Evolutionary conservation across 1,140 invertebrate species (phyloP).

Genomic region (Drosophila orena): DNA sequence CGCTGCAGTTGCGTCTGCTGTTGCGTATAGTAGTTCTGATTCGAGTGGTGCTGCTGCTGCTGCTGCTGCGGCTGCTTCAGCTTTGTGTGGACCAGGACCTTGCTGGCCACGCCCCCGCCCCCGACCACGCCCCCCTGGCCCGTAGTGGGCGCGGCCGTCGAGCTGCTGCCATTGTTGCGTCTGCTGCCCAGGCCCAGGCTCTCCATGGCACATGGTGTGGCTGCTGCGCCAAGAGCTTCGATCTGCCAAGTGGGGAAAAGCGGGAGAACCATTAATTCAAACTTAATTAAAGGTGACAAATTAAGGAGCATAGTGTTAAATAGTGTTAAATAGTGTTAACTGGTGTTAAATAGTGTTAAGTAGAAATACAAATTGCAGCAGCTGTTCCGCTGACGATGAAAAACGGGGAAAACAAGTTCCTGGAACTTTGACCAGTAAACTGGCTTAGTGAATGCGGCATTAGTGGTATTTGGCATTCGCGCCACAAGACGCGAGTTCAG

Average conservation of each 20-base stretch:
- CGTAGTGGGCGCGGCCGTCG: slow-evolving; percentile 27
- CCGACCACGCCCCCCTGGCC: slow-evolving; percentile 30
- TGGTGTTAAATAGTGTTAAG: no score
- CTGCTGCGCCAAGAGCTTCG: slow-evolving; percentile 1
- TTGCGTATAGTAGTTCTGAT: slow-evolving; percentile 81
- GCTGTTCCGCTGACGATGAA: not conserved
- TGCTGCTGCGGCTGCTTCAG: slow-evolving; percentile 42
- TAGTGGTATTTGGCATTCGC: slow-evolving; percentile 9
- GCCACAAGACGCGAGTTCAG: not conserved
- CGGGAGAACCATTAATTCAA: no score
- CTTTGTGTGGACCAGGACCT: slow-evolving; percentile 53
- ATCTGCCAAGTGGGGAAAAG: slow-evolving; percentile 1
- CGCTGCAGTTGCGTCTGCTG: slow-evolving; percentile 76
- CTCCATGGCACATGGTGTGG: slow-evolving; percentile 84
- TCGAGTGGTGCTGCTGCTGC: slow-evolving; percentile 56
- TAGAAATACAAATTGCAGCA: slow-evolving; percentile 1
- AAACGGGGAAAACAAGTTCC: slow-evolving; percentile 7
- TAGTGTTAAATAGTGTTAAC: no score
- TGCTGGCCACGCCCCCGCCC: slow-evolving; percentile 23
- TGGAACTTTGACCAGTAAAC: slow-evolving; percentile 10
- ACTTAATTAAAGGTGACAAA: not conserved
- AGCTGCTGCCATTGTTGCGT: slow-evolving; percentile 60
- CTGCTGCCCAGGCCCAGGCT: slow-evolving; percentile 78
- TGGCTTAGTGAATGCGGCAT: not conserved
- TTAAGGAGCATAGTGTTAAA: no score